Base-by-base conservation (phyloP, 30 jellyfish, hydroid and myxozoan genomes). In the Turritopsis dohrnii region DNA sequence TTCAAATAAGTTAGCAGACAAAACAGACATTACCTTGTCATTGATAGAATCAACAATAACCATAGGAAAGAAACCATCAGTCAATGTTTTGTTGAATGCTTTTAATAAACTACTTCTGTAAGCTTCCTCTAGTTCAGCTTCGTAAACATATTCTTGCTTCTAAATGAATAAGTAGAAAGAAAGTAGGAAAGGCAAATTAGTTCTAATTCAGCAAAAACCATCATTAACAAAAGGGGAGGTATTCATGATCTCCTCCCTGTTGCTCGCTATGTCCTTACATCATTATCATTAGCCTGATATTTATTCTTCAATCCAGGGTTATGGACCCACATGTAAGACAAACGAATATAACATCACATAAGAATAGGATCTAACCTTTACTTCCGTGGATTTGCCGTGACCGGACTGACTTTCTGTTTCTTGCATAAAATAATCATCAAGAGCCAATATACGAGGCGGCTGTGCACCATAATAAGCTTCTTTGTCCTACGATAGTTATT, bases 91-190 rank as follows among this genome's bases (percentile, higher is more conserved):
- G 88, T 94, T 94, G 84, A 94, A 94, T 25, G 97, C 88, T 66
- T 94, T 94, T 74, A 94, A 65, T 30, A 94, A 72, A 65, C 96
- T 88, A 69, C 53, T 86, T 31, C 99, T 77, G 65, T 94, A 94
- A 1, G 96, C 89, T 0, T 75, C 89, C 83, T 94, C 99, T 97
- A 94, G 86, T 18, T 94, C 96, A n/a, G 80, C 92, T 86, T 94
- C 99, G 85, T 85, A 94, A 0, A 94, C 96, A 81, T 94, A 94
- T 83, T 94, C 99, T 90, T 89, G 91, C 88, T 94, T 94, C 99
- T 94, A 81, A 31, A 80, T 79, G 77, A 52, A 0, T 21, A 76
- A n/a, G n/a, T n/a, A n/a, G n/a, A n/a, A n/a, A n/a, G n/a, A n/a
- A n/a, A n/a, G n/a, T n/a, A n/a, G n/a, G n/a, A n/a, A n/a, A n/a